These are phyloP conservation scores for Poecilia wingei DNA, from an alignment of 2,797 vertebrate genomes.

Conservation along the genomic window DNA sequence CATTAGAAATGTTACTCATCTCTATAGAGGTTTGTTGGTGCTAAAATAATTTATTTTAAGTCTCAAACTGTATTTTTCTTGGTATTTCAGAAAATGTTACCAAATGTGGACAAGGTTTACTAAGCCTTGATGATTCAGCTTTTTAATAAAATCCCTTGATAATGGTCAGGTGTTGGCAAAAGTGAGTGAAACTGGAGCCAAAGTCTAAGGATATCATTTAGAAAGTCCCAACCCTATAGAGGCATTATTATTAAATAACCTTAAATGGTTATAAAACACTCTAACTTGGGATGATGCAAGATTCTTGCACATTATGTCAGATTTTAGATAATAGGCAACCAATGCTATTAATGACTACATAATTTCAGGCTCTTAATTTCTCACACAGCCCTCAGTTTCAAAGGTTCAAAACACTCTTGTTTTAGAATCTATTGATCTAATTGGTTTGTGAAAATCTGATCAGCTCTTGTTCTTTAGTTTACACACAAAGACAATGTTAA, in stretches of 20 bases:
- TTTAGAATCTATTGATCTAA: not conserved
- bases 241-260: not conserved
- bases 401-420: constrained; percentile 1
- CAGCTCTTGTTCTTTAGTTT: not conserved
- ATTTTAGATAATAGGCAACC: constrained; percentile 21
- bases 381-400: not conserved
- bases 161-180: not conserved
- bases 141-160: not conserved
- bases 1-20: not conserved
- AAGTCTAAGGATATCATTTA: not conserved
- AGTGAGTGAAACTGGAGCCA: not conserved
- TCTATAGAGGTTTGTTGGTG: not conserved
- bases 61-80: not conserved
- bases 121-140: not conserved
- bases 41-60: not conserved
- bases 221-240: not conserved
- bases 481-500: not conserved
- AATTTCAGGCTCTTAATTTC: not conserved
- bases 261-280: not conserved
- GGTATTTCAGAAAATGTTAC: not conserved
- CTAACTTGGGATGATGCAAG: not conserved
- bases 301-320: not conserved
- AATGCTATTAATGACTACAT: not conserved
- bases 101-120: not conserved
- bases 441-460: not conserved